Evolutionary conservation across 30 jellyfish, hydroid and myxozoan genomes (phyloP).

Genomic region (Turritopsis rubra): DNA sequence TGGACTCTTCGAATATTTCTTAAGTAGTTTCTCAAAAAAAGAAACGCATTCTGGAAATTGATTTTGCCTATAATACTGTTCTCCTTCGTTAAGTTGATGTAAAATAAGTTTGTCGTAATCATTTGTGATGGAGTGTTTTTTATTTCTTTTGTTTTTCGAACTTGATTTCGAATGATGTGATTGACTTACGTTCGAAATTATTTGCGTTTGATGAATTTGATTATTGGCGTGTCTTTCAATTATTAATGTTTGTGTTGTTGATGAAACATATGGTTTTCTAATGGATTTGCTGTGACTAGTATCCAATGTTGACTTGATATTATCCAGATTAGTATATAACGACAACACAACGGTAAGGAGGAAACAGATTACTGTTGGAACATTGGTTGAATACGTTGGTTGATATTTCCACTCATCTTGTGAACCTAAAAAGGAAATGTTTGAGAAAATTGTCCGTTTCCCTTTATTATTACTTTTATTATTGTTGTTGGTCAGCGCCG

Average conservation of each 20-base stretch:
- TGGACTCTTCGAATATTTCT: conserved; percentile 61
- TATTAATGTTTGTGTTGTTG: background rate
- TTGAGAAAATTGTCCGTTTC: too few species aligned
- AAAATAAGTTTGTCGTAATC: conserved; percentile 40
- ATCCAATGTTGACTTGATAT: background rate
- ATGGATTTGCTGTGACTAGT: background rate
- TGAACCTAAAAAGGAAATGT: background rate
- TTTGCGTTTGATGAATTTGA: background rate
- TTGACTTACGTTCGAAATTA: background rate
- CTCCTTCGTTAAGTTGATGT: conserved; percentile 33
- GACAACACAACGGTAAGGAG: background rate
- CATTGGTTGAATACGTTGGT: background rate
- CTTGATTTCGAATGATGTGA: background rate
- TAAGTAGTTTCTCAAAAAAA: conserved; percentile 31
- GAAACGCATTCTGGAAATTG: conserved; percentile 38
- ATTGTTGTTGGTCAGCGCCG: too few species aligned
- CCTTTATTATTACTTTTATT: too few species aligned
- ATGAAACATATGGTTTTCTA: background rate
- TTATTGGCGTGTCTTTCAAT: background rate
- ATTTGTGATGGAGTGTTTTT: conserved; percentile 32
- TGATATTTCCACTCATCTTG: background rate
- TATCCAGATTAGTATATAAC: background rate
- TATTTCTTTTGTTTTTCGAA: conserved; percentile 4
- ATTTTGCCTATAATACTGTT: conserved; percentile 27
- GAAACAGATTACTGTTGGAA: background rate